Evolutionary conservation across 2,113 vertebrate species (phyloP), one percentile per base, ranked within the genome.

Genomic region (Opisthocomus hoazin): DNA sequence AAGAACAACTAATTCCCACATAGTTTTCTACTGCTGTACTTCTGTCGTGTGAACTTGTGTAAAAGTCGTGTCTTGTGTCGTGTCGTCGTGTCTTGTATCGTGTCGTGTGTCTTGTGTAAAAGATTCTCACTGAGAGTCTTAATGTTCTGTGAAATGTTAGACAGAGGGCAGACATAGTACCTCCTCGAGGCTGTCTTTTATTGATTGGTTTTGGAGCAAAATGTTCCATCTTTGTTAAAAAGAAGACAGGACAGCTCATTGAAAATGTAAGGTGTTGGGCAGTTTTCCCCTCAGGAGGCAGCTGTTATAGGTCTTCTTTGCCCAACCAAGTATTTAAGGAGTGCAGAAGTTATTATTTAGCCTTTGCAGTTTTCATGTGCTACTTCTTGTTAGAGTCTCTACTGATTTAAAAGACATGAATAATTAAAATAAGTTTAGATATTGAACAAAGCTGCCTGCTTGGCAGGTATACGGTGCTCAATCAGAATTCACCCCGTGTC

Each of bases 391-490:
- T 86, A 88, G 51, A 93, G 37, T 23, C 32, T 82, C 53, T 86
- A 29, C 18, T 78, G 57, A 82, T 92, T 92, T 58, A 89, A 88
- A 75, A 81, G 5, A 81, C 0, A 4, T 64, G 48, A 92, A 89
- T 91, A 94, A 89, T 83, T 93, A 89, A 89, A 95, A 39, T 54
- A 85, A 65, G 13, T 87, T 73, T 87, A 90, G 69, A 83, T 69
- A 78, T 15, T 80, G 76, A 89, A 90, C 11, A 77, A 84, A 85
- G 30, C 43, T 90, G 18, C 39, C 57, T 65, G 11, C 37, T 82
- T 96, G 79, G 30, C 57, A 77, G 50, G 26, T 88, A 36, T 70
- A 22, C n/a, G 65, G 27, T 88, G 18, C 45, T 84, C 73, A 64
- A 5, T 60, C 39, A 30, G 8, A 95, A 94, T 61, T 82, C 84